A percentile compares a stretch with the other conserved stretches of the same genome.
These are phyloP conservation scores for Liasis olivaceus DNA, from an alignment of 2,797 vertebrate genomes.

Conservation along the genomic window DNA sequence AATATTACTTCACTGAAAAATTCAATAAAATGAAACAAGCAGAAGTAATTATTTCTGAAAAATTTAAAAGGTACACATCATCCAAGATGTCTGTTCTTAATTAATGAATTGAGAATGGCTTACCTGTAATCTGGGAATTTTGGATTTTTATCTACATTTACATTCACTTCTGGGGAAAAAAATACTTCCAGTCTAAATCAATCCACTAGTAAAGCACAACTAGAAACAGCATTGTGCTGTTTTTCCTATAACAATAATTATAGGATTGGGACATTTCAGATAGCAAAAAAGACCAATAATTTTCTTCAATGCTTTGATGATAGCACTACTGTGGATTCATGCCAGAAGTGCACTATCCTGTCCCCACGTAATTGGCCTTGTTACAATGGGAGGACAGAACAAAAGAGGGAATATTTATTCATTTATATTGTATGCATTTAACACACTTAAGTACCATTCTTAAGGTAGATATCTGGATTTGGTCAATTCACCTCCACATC, in stretches of 20 bases:
- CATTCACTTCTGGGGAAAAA: conserved; percentile 17
- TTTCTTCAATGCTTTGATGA: not conserved
- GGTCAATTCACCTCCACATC: not conserved
- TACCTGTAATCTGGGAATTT: not conserved
- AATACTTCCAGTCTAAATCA: conserved; percentile 32
- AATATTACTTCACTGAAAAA: conserved; percentile 24
- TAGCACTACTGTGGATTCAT: not conserved
- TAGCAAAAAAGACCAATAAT: not conserved
- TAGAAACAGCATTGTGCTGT: conserved; percentile 19
- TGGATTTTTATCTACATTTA: conserved; percentile 35
- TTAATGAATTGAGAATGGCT: conserved; percentile 8
- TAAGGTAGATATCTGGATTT: not conserved
- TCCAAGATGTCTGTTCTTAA: not conserved
- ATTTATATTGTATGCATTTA: not conserved
- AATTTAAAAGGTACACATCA: conserved; percentile 1
- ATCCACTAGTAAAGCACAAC: conserved; percentile 28
- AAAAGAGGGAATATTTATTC: not conserved
- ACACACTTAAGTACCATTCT: not conserved
- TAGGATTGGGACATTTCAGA: conserved; percentile 18
- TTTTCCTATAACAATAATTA: conserved; percentile 42
- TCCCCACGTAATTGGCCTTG: not conserved
- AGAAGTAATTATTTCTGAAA: conserved; percentile 16
- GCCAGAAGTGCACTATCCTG: not conserved
- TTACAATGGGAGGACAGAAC: not conserved
- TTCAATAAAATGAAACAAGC: conserved; percentile 36